Evolutionary conservation across 1,140 invertebrate genomes (phyloP), one percentile per base, ranked within the genome.

Genomic region (Matsumurasca onukii): DNA sequence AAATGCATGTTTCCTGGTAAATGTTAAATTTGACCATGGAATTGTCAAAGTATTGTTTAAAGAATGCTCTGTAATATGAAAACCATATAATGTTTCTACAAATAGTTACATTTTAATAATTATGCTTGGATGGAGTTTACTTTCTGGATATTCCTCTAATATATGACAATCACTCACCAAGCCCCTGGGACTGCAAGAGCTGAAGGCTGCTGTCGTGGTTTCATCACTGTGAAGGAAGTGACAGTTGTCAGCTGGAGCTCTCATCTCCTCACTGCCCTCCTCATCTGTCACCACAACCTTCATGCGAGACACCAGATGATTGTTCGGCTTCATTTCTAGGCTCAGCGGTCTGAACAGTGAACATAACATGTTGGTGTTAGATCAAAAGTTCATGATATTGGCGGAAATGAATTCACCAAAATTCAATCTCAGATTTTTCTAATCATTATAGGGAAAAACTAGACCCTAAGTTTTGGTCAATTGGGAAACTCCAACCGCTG

Each of bases 221-320:
- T 71, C 74, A 74, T 82, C 78, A 31, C 73, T 61, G 66, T 85
- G 81, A 29, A 86, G 73, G 74, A 83, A 86, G 75, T 85, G 79
- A 69, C 84, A 86, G 15, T 77, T 75, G 48, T 69, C 65, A 0
- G 78, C 74, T 31, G 76, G 64, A 67, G 74, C 68, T 31, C 69
- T 71, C 25, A 80, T 69, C 52, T 78, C 69, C 49, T 74, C 71
- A 0, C 62, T 49, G 20, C 75, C 72, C 55, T 76, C 71, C 5
- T 71, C 73, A 31, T 75, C 73, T 68, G 80, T 78, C 29, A 79
- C 77, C 73, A 80, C 82, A 2, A 82, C 76, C 78, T 82, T 80
- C 67, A 85, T 82, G 0, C 80, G 73, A 1, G 80, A 70, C 25
- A 80, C 29, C 17, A 86, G 77, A 30, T 78, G 79, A n/a, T 78